Percentiles rank a stretch among this genome's conserved stretches.
phyloP scores from a whole-genome alignment of 2,797 vertebrate genomes.

The Hafferia zeledoni region DNA sequence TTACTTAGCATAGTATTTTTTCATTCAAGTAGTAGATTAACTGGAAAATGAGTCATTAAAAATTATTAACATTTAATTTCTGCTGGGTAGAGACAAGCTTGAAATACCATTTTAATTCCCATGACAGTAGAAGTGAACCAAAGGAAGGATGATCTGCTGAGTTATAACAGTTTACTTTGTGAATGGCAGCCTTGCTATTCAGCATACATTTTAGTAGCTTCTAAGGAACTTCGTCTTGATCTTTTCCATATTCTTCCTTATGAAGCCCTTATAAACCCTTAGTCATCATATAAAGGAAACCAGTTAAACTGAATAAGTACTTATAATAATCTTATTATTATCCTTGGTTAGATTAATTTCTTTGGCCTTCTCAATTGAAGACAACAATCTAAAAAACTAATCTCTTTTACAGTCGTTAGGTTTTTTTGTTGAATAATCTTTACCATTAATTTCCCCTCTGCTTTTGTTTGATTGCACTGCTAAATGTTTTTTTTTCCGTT shows the following conservation, averaged over 20 bases:
- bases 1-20: background rate
- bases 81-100: background rate
- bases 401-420: background rate
- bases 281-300: background rate
- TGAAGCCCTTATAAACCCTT: background rate
- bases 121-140: background rate
- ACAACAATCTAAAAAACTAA: background rate
- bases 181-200: background rate
- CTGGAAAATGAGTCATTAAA: slow-evolving; percentile 17
- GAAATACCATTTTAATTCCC: background rate
- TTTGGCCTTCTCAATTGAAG: background rate
- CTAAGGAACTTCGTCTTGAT: background rate
- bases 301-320: background rate
- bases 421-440: background rate
- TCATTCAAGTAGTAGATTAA: background rate
- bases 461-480: background rate
- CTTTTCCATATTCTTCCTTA: background rate
- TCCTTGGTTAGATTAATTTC: background rate
- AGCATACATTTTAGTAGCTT: background rate
- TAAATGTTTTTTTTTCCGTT: background rate
- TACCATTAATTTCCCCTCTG: background rate
- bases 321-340: background rate
- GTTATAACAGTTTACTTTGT: background rate
- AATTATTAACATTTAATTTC: slow-evolving; percentile 33
- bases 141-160: background rate